These are phyloP conservation scores for Neogobius melanostomus DNA, from an alignment of 2,113 vertebrate genomes.

Conservation along the genomic window DNA sequence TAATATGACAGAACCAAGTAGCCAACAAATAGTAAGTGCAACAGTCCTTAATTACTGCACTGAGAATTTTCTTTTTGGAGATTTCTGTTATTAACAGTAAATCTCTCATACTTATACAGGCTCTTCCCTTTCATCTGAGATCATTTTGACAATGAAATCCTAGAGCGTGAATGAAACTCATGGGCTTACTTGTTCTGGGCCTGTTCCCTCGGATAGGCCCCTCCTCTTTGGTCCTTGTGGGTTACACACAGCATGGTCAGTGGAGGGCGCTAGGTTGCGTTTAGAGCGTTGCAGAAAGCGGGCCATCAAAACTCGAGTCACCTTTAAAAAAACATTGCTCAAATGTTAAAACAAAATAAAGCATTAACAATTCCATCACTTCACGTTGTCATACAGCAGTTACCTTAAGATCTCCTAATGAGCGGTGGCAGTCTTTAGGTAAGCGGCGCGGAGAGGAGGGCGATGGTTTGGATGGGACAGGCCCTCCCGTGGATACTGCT, in stretches of 20 bases:
- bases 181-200: slow-evolving; percentile 72
- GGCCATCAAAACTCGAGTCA: slow-evolving; percentile 85
- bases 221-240: slow-evolving; percentile 79
- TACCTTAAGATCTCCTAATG: slow-evolving; percentile 92
- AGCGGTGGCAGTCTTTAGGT: slow-evolving; percentile 84
- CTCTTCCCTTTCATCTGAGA: too few relatives aligned
- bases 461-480: slow-evolving; percentile 74
- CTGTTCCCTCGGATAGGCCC: slow-evolving; percentile 53
- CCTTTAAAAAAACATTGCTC: slow-evolving; percentile 64
- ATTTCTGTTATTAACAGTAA: too few relatives aligned
- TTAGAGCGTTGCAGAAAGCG: slow-evolving; percentile 92
- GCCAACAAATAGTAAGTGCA: too few relatives aligned
- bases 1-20: too few relatives aligned
- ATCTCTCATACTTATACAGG: too few relatives aligned
- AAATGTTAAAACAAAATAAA: too few relatives aligned
- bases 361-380: too few relatives aligned
- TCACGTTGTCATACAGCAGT: too few relatives aligned
- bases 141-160: too few relatives aligned
- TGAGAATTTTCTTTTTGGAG: too few relatives aligned
- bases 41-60: too few relatives aligned
- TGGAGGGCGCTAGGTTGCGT: slow-evolving; percentile 72
- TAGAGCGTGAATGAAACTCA: not conserved
- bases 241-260: slow-evolving; percentile 72
- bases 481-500: slow-evolving; percentile 37
- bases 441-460: slow-evolving; percentile 69